These are phyloP conservation scores for Odocoileus hemionus DNA, from an alignment of 2,113 vertebrate species.

Conservation along the genomic window DNA sequence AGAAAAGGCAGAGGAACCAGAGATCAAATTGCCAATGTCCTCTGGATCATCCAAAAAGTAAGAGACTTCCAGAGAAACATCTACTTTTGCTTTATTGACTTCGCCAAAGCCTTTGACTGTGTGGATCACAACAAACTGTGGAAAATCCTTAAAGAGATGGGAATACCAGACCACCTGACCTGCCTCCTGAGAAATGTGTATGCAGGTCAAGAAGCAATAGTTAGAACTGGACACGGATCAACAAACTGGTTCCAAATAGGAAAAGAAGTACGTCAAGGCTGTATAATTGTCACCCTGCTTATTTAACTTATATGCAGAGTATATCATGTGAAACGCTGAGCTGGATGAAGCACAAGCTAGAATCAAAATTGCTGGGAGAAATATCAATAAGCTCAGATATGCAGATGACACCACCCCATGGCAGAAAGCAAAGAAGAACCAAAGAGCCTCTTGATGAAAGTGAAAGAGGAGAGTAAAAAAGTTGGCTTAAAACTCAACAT, in stretches of 20 bases:
- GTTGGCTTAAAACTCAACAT: neutral
- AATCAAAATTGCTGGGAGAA: neutral
- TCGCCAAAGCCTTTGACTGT: neutral
- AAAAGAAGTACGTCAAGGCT: neutral
- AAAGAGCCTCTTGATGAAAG: neutral
- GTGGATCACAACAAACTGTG: neutral
- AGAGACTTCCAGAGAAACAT: neutral
- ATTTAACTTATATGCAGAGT: neutral
- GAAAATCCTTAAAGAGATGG: neutral
- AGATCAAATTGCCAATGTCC: neutral
- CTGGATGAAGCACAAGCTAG: neutral
- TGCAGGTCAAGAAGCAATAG: neutral
- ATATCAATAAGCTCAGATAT: neutral
- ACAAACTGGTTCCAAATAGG: neutral
- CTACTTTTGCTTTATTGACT: neutral
- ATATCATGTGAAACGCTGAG: neutral
- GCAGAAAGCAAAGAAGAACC: neutral
- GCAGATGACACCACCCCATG: neutral
- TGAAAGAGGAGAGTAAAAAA: neutral
- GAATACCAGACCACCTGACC: neutral
- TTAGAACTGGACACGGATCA: neutral
- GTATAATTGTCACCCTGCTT: neutral
- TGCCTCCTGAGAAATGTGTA: neutral
- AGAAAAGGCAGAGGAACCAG: neutral
- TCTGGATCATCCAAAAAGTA: neutral